Evolutionary conservation across 1,140 invertebrate genomes (phyloP), one percentile per base, ranked within the genome.

Genomic region (Cecropterus lyciades): DNA sequence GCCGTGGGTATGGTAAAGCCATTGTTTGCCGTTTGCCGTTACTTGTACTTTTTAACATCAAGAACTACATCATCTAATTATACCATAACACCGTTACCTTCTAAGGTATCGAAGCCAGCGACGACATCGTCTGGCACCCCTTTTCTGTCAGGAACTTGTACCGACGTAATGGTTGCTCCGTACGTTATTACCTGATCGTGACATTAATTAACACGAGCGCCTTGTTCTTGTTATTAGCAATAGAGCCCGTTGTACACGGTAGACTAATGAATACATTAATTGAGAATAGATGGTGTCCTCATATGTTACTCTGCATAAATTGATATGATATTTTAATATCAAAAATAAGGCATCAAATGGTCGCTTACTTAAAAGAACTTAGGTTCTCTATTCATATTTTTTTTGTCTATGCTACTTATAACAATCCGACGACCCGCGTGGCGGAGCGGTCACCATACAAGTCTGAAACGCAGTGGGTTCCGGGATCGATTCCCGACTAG

Each of bases 151-250:
- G 96, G 96, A 3, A 96, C 93, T 84, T 94, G 93, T 17, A 98
- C 94, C 40, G 94, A 94, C 0, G 95, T 96, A 13, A 98, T 95
- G 0, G 95, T 96, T 0, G 96, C 97, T 62, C 97, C 97, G 75
- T 95, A 96, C 11, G 94, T 95, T 42, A 97, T 96, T 0, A 97
- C 89, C 88, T 85, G 65, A 13, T 57, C 27, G 20, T 17, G n/a
- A 57, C 27, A 43, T 43, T 13, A 1, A 14, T 43, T 43, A 65
- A 37, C 40, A 67, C 15, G 14, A 37, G 10, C 10, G 33, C 33
- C 33, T 37, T 37, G 33, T 37, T 11, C 33, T 11, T 37, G 2
- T 11, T n/a, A 37, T 37, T 37, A 37, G 33, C 33, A 37, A 37
- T 11, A 0, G 2, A 37, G 27, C 11, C 0, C 11, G 33, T 2